phyloP scores from a whole-genome alignment of 1,140 invertebrate genomes.

The Holotrichia oblita region DNA sequence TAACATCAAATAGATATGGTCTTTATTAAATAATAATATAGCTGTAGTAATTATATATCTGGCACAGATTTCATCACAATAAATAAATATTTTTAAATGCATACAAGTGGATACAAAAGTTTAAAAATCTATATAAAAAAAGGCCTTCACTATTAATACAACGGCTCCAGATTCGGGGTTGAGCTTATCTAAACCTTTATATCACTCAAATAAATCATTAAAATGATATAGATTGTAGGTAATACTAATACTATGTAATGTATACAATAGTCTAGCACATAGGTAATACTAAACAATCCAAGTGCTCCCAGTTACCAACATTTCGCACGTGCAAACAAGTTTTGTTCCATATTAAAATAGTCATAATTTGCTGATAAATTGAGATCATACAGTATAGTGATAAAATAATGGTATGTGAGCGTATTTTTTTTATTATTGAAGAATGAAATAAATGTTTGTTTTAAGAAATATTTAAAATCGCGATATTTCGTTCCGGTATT shows the following conservation, averaged over 20 bases:
- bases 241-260: neutral
- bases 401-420: neutral
- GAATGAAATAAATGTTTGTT: neutral
- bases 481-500: too few species aligned
- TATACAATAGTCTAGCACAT: neutral
- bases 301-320: neutral
- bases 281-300: constrained; percentile 4
- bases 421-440: too few species aligned
- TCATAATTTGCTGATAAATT: neutral
- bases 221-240: neutral
- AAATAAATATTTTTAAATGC: constrained; percentile 19
- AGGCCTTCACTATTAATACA: neutral
- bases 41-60: constrained; percentile 4
- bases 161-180: neutral
- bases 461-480: too few species aligned
- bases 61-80: constrained; percentile 21
- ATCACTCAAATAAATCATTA: neutral
- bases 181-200: neutral
- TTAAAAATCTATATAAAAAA: neutral
- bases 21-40: neutral
- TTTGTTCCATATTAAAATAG: neutral
- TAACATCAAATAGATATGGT: neutral
- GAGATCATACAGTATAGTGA: neutral
- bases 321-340: neutral
- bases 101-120: constrained; percentile 2